These are phyloP conservation scores for Macquaria australasica DNA, from an alignment of 2,113 vertebrate genomes.

Conservation along the genomic window DNA sequence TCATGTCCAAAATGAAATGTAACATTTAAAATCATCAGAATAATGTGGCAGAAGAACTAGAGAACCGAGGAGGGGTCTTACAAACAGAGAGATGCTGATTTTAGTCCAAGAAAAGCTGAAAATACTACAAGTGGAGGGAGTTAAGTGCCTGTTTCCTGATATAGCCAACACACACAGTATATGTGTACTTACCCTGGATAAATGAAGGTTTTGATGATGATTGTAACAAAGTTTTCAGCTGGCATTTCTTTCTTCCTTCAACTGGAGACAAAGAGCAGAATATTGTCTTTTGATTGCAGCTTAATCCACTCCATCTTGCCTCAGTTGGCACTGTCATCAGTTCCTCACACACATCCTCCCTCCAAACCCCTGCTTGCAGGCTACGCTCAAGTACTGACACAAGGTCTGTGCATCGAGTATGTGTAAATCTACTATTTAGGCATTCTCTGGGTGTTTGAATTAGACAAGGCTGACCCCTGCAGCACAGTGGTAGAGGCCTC, in stretches of 20 bases:
- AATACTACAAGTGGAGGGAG: not conserved
- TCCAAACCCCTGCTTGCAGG: slow-evolving; percentile 24
- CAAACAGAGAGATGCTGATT: not conserved
- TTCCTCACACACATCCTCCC: slow-evolving; percentile 29
- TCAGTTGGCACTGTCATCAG: slow-evolving; percentile 39
- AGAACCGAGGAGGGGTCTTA: not conserved
- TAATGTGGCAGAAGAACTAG: not conserved
- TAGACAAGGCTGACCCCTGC: slow-evolving; percentile 56
- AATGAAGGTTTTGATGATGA: not conserved
- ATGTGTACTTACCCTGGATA: not conserved
- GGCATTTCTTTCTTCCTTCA: not conserved
- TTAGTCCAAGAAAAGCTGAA: not conserved
- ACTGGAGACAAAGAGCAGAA: slow-evolving; percentile 18
- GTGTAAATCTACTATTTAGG: slow-evolving; percentile 52
- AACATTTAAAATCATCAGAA: too few relatives aligned
- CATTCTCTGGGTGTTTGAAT: slow-evolving; percentile 48
- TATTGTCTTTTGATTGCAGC: slow-evolving; percentile 37
- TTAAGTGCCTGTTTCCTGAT: not conserved
- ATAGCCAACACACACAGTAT: not conserved
- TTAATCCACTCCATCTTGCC: slow-evolving; percentile 29
- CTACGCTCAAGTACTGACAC: slow-evolving; percentile 37
- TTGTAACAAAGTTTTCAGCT: not conserved
- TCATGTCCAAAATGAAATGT: too few relatives aligned
- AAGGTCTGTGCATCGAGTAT: slow-evolving; percentile 29
- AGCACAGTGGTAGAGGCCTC: slow-evolving; percentile 32